phyloP scores from a whole-genome alignment of 2,888 invertebrate genomes.

The Panorpa germanica region DNA sequence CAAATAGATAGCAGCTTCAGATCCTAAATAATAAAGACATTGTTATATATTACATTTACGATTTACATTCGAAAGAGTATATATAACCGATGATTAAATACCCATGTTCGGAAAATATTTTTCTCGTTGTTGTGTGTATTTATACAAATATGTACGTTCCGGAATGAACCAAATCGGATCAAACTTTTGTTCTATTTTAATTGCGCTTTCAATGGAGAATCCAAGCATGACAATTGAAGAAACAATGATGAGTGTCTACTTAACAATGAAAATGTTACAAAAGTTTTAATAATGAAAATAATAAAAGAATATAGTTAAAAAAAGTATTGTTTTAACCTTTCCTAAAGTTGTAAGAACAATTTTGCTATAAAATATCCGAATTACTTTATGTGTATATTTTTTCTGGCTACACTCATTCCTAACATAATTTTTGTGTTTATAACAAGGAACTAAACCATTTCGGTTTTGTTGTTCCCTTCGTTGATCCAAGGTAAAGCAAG shows the following conservation, averaged over 20 bases:
- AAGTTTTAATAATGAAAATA: conserved; percentile 6
- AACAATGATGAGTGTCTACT: conserved; percentile 32
- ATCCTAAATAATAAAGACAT: conserved; percentile 17
- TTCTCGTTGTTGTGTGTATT: conserved; percentile 34
- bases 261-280: conserved; percentile 12
- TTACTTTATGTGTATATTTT: conserved; percentile 33
- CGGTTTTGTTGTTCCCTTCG: conserved; percentile 37
- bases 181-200: conserved; percentile 54
- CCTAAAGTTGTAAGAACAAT: conserved; percentile 43
- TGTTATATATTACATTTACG: too few relatives aligned
- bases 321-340: conserved; percentile 28
- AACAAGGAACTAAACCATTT: conserved; percentile 48
- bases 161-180: conserved; percentile 68
- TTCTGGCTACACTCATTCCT: conserved; percentile 31
- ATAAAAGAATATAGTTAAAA: conserved; percentile 8
- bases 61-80: background rate
- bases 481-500: conserved; percentile 54
- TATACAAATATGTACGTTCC: conserved; percentile 40
- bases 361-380: conserved; percentile 40
- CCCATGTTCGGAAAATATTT: conserved; percentile 46
- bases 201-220: conserved; percentile 38
- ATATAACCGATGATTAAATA: conserved; percentile 5
- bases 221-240: conserved; percentile 37
- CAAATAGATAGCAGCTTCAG: conserved; percentile 42
- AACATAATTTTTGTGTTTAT: conserved; percentile 34